Conservation (phyloP, 2,888 invertebrate genomes). For the Bruchidius siliquastri region DNA sequence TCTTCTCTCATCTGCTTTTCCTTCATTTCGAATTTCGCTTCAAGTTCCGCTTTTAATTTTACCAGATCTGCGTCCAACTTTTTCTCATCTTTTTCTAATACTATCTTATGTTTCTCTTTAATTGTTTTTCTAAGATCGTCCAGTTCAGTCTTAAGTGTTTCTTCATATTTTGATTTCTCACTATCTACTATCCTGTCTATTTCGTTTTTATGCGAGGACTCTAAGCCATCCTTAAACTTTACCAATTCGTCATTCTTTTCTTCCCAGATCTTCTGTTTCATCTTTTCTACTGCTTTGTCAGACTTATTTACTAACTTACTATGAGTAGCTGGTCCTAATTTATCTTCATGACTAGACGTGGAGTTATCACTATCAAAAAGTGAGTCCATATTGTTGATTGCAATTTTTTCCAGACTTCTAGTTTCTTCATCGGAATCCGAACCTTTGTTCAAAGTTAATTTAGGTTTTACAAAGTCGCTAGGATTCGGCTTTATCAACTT, state of each 20-base stretch:
- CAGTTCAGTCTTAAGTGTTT: conserved; percentile 40
- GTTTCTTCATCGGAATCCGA: conserved; percentile 53
- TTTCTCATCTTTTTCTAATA: conserved; percentile 39
- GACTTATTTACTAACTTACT: conserved; percentile 36
- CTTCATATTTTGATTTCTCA: conserved; percentile 40
- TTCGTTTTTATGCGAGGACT: conserved; percentile 47
- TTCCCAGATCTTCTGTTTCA: conserved; percentile 56
- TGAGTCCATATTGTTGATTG: conserved; percentile 23
- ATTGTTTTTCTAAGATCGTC: conserved; percentile 53
- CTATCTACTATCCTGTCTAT: conserved; percentile 50
- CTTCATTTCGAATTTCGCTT: conserved; percentile 32
- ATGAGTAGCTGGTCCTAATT: conserved; percentile 20
- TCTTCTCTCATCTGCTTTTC: conserved; percentile 39
- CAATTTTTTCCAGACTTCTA: conserved; percentile 37
- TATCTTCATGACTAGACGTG: conserved; percentile 25
- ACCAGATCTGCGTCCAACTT: conserved; percentile 43
- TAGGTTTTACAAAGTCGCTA: conserved; percentile 56
- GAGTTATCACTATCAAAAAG: conserved; percentile 27
- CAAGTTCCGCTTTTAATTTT: conserved; percentile 46
- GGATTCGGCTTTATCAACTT: conserved; percentile 56
- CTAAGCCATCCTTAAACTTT: conserved; percentile 41
- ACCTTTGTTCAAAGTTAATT: conserved; percentile 51
- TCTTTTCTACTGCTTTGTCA: conserved; percentile 52
- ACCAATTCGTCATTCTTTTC: conserved; percentile 45
- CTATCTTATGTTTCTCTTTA: conserved; percentile 3